Percentiles rank a stretch among this genome's conserved stretches.
phyloP scores from a whole-genome alignment of 2,888 invertebrate species.

The Nymphalis c-album region DNA sequence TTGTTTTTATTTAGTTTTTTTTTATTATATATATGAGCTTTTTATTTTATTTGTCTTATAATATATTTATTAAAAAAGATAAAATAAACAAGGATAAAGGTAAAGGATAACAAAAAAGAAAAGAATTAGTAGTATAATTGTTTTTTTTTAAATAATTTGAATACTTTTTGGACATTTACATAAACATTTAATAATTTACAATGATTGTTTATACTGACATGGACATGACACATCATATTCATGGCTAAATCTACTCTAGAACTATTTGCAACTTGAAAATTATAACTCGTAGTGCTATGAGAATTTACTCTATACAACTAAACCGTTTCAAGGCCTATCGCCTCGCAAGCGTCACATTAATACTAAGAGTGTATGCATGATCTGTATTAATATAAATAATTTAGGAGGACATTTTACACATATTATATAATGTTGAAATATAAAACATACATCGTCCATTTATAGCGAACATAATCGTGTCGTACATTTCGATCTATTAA shows the following conservation, averaged over 20 bases:
- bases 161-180: constrained; percentile 82
- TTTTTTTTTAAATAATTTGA: constrained; percentile 79
- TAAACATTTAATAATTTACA: constrained; percentile 83
- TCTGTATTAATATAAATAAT: constrained; percentile 77
- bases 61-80: constrained; percentile 18
- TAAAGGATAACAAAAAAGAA: constrained; percentile 73
- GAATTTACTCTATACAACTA: constrained; percentile 76
- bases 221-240: constrained; percentile 79
- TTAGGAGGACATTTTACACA: constrained; percentile 76
- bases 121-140: constrained; percentile 75
- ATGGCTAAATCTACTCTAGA: constrained; percentile 77
- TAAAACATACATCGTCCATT: constrained; percentile 56
- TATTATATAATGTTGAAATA: constrained; percentile 59
- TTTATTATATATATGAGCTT: background rate
- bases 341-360: constrained; percentile 70
- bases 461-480: constrained; percentile 25
- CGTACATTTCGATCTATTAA: constrained; percentile 38
- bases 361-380: constrained; percentile 81
- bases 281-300: constrained; percentile 77
- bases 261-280: constrained; percentile 77
- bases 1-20: no score
- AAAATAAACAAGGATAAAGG: constrained; percentile 48
- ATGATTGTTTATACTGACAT: constrained; percentile 81
- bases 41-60: background rate
- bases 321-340: constrained; percentile 70